Evolutionary conservation across 2,888 invertebrate species (phyloP).

Genomic region (Bombyx huttoni): DNA sequence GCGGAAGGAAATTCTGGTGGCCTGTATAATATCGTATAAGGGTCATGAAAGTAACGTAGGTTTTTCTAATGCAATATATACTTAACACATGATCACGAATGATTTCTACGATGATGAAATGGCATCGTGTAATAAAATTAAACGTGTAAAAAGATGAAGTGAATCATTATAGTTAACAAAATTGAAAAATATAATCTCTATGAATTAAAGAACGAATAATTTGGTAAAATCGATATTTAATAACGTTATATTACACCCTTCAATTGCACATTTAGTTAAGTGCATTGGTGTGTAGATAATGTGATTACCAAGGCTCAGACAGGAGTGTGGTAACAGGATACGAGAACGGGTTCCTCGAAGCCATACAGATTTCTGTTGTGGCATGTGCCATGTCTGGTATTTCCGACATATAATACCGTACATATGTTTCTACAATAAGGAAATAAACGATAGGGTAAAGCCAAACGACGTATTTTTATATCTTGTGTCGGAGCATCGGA

Average conservation of each 20-base stretch:
- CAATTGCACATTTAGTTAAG: background rate
- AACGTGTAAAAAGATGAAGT: no score
- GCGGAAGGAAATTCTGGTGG: no score
- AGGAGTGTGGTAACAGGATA: constrained; percentile 10
- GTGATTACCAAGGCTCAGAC: constrained; percentile 10
- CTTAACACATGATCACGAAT: no score
- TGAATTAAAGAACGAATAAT: no score
- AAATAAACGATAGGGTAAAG: background rate
- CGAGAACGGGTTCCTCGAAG: constrained; percentile 8
- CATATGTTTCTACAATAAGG: background rate
- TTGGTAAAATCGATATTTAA: background rate
- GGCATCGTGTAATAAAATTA: no score
- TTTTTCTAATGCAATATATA: no score
- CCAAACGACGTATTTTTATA: background rate
- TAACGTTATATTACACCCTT: background rate
- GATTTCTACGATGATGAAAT: no score
- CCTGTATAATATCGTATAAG: no score
- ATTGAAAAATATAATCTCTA: no score
- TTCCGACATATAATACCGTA: background rate
- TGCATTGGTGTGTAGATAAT: constrained; percentile 2
- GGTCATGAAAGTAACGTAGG: no score
- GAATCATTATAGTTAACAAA: no score
- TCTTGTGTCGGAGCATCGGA: no score
- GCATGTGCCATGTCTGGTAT: background rate
- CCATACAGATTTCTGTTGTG: constrained; percentile 4